phyloP scores from a whole-genome alignment of 2,113 vertebrate species.

The Origma solitaria region DNA sequence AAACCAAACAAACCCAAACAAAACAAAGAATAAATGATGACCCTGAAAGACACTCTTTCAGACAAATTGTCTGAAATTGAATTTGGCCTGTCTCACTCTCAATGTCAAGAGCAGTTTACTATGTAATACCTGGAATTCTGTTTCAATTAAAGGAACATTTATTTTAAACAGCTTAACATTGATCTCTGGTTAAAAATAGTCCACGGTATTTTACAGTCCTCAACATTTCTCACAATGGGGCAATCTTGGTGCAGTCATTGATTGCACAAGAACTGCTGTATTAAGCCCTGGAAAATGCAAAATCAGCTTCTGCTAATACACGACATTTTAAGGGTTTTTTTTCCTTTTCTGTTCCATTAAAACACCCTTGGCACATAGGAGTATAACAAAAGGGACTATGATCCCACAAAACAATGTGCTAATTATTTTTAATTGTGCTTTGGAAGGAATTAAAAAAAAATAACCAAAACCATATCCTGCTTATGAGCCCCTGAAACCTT shows the following conservation, averaged over 20 bases:
- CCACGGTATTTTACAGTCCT: not conserved
- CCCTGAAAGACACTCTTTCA: not conserved
- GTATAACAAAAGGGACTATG: not conserved
- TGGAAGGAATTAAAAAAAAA: not conserved
- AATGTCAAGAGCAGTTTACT: not conserved
- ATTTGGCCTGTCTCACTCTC: not conserved
- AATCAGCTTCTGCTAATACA: not conserved
- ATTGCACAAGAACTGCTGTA: not conserved
- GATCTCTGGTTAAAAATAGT: not conserved
- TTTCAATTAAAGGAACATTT: not conserved
- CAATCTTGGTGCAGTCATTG: not conserved
- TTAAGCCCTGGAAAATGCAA: not conserved
- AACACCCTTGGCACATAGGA: not conserved
- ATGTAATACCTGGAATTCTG: not conserved
- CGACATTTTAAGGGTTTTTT: accelerated
- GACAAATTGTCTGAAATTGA: not conserved
- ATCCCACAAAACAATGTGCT: not conserved
- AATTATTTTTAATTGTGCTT: not conserved
- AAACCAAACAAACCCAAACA: not conserved
- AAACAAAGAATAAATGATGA: not conserved
- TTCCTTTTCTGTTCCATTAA: not conserved
- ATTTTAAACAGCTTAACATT: not conserved
- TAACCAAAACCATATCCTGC: not conserved
- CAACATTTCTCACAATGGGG: not conserved
- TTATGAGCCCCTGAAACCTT: not conserved